These are phyloP conservation scores for Fregetta grallaria DNA, from an alignment of 2,113 vertebrate species.

Conservation along the genomic window DNA sequence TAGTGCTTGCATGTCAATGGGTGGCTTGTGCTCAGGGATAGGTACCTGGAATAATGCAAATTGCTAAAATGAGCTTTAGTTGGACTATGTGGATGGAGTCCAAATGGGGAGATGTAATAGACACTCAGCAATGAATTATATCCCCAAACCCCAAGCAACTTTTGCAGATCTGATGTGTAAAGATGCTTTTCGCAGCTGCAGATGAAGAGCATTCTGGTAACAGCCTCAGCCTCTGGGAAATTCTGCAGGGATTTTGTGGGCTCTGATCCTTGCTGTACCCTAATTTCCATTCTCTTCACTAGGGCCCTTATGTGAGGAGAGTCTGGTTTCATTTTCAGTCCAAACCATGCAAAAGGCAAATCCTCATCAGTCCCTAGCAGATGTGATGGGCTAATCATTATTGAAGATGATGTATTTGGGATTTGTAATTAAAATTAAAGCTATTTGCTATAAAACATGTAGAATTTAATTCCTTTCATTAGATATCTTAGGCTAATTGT, in stretches of 20 bases:
- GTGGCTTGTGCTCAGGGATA: not conserved
- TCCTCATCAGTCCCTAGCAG: not conserved
- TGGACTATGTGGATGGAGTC: not conserved
- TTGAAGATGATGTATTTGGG: constrained; percentile 64
- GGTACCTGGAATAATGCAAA: not conserved
- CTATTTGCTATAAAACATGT: constrained; percentile 62
- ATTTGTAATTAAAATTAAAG: constrained; percentile 73
- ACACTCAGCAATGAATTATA: not conserved
- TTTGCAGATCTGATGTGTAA: not conserved
- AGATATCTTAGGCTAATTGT: constrained; percentile 68
- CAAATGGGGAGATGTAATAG: constrained; percentile 6
- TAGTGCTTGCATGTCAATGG: not conserved
- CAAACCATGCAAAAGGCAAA: constrained; percentile 6
- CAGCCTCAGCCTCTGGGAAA: not conserved
- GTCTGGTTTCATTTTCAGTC: not conserved
- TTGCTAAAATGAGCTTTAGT: not conserved
- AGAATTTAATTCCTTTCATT: constrained; percentile 72
- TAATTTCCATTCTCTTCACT: not conserved
- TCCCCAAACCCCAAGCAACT: not conserved
- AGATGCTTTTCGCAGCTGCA: not conserved
- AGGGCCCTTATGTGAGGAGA: not conserved
- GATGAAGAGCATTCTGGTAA: not conserved
- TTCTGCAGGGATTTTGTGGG: not conserved
- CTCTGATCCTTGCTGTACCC: not conserved
- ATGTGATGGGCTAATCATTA: constrained; percentile 36